Evolutionary conservation across 2,888 invertebrate genomes (phyloP).

Genomic region (Thymelicus sylvestris): DNA sequence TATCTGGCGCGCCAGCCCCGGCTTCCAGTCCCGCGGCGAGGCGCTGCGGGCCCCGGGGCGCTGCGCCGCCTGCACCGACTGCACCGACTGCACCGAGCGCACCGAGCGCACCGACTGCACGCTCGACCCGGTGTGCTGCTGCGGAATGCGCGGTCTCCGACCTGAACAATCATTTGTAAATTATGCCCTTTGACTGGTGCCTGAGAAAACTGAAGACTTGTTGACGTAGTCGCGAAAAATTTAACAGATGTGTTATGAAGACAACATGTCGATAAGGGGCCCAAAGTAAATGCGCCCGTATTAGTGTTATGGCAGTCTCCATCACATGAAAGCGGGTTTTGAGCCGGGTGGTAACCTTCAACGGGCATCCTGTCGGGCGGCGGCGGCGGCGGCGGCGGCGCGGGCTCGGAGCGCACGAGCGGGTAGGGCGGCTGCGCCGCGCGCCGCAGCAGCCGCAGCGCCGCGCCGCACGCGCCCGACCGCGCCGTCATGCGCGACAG

Average conservation of each 20-base stretch:
- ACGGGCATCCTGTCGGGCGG: conserved; percentile 48
- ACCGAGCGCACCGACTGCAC: conserved; percentile 68
- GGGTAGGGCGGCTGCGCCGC: conserved; percentile 94
- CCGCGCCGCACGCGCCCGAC: conserved; percentile 44
- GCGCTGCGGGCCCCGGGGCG: conserved; percentile 59
- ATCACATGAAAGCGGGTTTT: too few relatives aligned
- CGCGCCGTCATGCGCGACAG: conserved; percentile 51
- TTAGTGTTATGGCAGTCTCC: too few relatives aligned
- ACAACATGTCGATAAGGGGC: too few relatives aligned
- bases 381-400: conserved; percentile 90
- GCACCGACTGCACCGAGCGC: conserved; percentile 53
- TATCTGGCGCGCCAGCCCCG: conserved; percentile 89
- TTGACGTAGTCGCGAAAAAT: background rate
- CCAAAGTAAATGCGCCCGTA: too few relatives aligned
- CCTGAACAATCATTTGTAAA: conserved; percentile 44
- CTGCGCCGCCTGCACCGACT: conserved; percentile 49
- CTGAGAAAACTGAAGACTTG: background rate
- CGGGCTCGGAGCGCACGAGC: conserved; percentile 90
- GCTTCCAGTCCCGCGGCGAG: conserved; percentile 69
- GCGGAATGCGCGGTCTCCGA: conserved; percentile 67
- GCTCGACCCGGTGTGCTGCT: conserved; percentile 78
- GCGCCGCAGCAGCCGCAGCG: conserved; percentile 84
- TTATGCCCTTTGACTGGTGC: too few relatives aligned
- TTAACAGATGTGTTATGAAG: too few relatives aligned
- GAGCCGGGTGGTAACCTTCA: conserved; percentile 37